Conservation (phyloP, 2,113 vertebrate genomes). For the Gnathonemus echidnorhynchus region DNA sequence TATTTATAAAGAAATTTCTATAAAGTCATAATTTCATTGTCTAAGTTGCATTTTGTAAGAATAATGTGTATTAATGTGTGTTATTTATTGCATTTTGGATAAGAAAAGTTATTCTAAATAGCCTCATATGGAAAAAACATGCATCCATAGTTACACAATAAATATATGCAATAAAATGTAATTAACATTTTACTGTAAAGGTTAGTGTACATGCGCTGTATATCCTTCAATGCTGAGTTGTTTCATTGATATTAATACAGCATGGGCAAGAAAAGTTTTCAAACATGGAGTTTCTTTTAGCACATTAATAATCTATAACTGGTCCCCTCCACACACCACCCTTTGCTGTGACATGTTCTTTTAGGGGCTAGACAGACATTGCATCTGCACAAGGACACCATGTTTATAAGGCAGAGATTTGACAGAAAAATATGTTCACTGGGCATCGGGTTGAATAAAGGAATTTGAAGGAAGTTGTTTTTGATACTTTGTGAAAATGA, state of each 20-base stretch:
- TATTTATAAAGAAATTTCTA: not conserved
- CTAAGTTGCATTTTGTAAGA: not conserved
- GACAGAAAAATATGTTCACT: not conserved
- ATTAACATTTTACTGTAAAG: not conserved
- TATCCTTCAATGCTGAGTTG: not conserved
- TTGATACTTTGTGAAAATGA: not conserved
- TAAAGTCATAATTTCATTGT: not conserved
- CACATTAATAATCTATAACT: not conserved
- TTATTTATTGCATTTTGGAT: not conserved
- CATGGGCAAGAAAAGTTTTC: not conserved
- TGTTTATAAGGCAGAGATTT: not conserved
- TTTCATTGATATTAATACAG: not conserved
- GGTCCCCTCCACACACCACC: not conserved
- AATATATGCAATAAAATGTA: not conserved
- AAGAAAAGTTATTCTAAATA: not conserved
- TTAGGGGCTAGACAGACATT: not conserved
- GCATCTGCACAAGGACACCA: not conserved
- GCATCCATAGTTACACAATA: not conserved
- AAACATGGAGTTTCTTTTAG: not conserved
- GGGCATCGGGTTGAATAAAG: not conserved
- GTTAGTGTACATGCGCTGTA: not conserved
- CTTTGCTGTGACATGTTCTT: not conserved
- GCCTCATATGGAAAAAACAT: not conserved
- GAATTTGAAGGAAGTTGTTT: not conserved
- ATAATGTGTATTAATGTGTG: not conserved